Base-by-base conservation (phyloP, 92 coral and sea anemone species). In the Porites rus region DNA sequence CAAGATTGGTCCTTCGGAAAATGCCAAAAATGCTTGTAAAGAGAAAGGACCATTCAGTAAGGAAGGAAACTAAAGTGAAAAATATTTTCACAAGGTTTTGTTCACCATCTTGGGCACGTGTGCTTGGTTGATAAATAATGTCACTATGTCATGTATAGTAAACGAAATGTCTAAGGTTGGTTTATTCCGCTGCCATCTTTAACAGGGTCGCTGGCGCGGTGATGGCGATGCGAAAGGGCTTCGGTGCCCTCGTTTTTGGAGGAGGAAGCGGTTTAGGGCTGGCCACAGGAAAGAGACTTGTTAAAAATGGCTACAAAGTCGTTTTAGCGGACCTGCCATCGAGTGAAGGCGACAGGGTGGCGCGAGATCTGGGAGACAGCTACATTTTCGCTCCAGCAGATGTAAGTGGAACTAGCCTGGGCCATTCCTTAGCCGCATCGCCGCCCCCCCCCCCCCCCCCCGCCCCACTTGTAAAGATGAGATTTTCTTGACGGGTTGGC, bases 211-310 rank as follows among this genome's bases (percentile, higher is more conserved):
- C 79, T 20, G 87, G 73, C 50, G 72, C 54, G 14, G 52, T 22
- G 1, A 80, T 80, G 85, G 76, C 76, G 77, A 19, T 22, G 13
- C 65, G 88, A 10, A 86, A 84, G 13, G 85, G 84, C 17, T 74
- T 94, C 1, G 93, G 88, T 65, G 92, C 96, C 60, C 86, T 94
- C 17, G 95, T 96, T 10, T 88, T 93, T 65, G 99, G 98, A 8
- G 99, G 99, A 7, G 96, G 93, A n/a, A 93, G 93, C 65, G 98
- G 99, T 6, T 88, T 96, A 67, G 98, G 99, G 2, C 76, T 90
- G 61, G 99, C 98, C 46, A 88, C 95, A n/a, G 97, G 91, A 17
- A 69, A 70, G 56, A 83, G 94, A 67, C 92, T 96, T 1, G 82
- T 96, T 13, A 77, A 86, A 51, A 58, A 91, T 22, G 99, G 98